Percentiles rank a stretch among this genome's conserved stretches.
Conservation (phyloP, 2,888 invertebrate genomes). For the Trypoxylon attenuatum region DNA sequence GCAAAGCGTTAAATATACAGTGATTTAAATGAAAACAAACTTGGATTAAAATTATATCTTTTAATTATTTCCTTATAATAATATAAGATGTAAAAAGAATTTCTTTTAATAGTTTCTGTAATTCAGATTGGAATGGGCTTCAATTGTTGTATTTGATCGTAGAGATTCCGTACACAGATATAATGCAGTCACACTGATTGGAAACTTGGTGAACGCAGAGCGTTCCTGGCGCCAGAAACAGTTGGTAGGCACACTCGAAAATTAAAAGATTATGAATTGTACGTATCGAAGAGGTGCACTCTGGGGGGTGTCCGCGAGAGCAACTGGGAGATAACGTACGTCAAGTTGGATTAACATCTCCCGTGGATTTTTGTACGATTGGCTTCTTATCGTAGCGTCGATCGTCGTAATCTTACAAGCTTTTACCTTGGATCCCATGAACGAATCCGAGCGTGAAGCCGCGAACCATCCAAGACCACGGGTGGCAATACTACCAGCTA, state of each 20-base stretch:
- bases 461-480: conserved; percentile 44
- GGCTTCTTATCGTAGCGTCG: conserved; percentile 43
- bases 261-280: conserved; percentile 55
- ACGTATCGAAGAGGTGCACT: conserved; percentile 25
- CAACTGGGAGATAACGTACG: conserved; percentile 41
- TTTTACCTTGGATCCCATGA: conserved; percentile 34
- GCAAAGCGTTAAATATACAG: no score
- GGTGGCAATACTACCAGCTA: conserved; percentile 36
- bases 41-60: no score
- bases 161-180: no score
- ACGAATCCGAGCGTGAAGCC: conserved; percentile 42
- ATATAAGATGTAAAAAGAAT: no score
- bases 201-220: no score
- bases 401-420: conserved; percentile 45
- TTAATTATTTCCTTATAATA: no score
- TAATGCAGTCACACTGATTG: no score
- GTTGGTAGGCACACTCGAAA: conserved; percentile 32
- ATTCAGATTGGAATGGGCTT: no score
- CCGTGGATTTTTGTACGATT: conserved; percentile 46
- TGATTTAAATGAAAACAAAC: no score
- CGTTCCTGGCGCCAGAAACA: conserved; percentile 34
- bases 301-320: conserved; percentile 18
- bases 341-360: conserved; percentile 46
- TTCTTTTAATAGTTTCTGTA: no score
- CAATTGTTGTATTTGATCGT: no score